Conservation (phyloP, 2,113 vertebrate species). For the Plecotus auritus region DNA sequence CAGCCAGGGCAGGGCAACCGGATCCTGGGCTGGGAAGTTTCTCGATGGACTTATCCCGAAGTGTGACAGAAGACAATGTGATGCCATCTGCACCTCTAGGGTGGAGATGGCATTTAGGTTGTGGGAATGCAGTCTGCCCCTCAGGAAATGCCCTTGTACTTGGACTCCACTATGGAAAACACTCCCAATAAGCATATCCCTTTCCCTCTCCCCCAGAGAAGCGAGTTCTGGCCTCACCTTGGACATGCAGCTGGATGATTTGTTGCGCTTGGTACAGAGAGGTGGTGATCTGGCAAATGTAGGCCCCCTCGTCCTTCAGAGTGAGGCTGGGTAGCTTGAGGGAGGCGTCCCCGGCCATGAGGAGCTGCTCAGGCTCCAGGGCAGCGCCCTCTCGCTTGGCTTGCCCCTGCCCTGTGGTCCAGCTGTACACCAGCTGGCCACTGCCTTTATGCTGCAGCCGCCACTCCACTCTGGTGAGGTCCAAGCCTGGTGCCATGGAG, state of each 20-base stretch:
- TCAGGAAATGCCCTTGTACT: not conserved
- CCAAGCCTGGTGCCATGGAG: conserved; percentile 74
- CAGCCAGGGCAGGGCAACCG: not conserved
- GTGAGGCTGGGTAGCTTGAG: conserved; percentile 77
- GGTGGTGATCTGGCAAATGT: conserved; percentile 83
- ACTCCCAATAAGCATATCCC: not conserved
- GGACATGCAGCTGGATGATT: conserved; percentile 79
- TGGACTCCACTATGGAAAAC: not conserved
- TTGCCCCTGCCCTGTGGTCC: conserved; percentile 14
- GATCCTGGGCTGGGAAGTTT: not conserved
- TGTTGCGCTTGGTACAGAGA: conserved; percentile 82
- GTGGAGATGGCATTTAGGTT: not conserved
- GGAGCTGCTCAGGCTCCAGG: conserved; percentile 65
- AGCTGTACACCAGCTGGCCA: conserved; percentile 79
- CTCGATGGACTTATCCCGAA: not conserved
- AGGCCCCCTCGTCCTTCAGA: conserved; percentile 82
- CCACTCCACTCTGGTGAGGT: conserved; percentile 82
- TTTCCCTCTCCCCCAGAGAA: not conserved
- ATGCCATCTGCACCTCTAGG: not conserved
- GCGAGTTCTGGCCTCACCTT: conserved; percentile 74
- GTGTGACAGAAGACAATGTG: not conserved
- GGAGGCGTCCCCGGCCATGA: conserved; percentile 78
- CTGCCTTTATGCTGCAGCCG: conserved; percentile 85
- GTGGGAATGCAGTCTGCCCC: not conserved
- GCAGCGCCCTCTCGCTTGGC: conserved; percentile 68